Percentiles rank a stretch among this genome's conserved stretches.
Conservation (phyloP, 2,113 vertebrate species). For the Chloropsis hardwickii region DNA sequence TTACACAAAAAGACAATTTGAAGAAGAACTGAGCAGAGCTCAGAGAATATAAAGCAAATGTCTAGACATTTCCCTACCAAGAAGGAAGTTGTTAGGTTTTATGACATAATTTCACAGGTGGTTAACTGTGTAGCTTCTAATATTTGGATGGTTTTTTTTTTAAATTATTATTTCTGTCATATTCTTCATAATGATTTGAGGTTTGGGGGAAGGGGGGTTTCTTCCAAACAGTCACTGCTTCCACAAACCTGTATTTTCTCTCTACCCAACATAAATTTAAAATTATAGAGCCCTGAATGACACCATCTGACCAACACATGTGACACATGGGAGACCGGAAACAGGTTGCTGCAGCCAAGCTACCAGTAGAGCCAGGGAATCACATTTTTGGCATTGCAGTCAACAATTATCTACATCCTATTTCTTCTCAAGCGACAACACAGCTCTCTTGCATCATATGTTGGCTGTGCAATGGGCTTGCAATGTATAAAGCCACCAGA, state of each 20-base stretch:
- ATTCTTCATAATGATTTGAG: not conserved
- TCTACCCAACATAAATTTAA: not conserved
- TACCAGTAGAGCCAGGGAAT: not conserved
- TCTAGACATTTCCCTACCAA: not conserved
- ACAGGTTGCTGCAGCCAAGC: not conserved
- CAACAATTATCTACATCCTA: not conserved
- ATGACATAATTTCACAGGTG: not conserved
- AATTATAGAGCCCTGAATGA: not conserved
- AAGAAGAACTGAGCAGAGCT: not conserved
- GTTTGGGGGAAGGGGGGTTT: fast-evolving
- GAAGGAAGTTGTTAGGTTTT: not conserved
- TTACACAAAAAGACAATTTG: not conserved
- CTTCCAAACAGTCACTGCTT: not conserved
- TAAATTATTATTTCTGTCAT: not conserved
- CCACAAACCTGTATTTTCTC: not conserved
- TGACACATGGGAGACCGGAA: not conserved
- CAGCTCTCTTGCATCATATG: not conserved
- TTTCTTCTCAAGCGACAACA: not conserved
- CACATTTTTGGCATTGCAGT: not conserved
- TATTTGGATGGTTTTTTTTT: not conserved
- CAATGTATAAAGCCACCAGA: not conserved
- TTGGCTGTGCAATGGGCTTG: not conserved
- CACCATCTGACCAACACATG: not conserved
- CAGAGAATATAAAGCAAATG: not conserved
- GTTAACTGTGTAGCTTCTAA: not conserved